Evolutionary conservation across 2,888 invertebrate species (phyloP).

Genomic region (Ptilodon capucinus): DNA sequence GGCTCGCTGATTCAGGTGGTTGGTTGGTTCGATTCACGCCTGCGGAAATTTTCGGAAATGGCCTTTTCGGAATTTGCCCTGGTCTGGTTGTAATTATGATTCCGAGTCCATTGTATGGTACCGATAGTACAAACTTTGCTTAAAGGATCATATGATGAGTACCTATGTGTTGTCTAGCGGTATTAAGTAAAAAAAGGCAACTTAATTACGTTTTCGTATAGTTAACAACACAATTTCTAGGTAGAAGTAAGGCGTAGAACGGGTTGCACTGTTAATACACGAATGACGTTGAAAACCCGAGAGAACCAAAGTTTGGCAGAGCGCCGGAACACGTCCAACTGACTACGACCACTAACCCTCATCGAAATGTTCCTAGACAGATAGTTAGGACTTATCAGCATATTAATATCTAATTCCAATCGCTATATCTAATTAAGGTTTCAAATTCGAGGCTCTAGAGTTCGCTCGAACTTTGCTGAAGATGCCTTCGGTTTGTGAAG

Average conservation of each 20-base stretch:
- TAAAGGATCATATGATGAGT: too few relatives aligned
- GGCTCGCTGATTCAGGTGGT: too few relatives aligned
- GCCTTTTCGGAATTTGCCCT: too few relatives aligned
- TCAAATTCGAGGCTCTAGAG: neutral
- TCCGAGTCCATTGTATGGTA: too few relatives aligned
- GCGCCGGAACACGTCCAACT: constrained; percentile 31
- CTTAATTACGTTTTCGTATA: too few relatives aligned
- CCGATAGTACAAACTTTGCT: too few relatives aligned
- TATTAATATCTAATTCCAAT: constrained; percentile 9
- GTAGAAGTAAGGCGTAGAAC: neutral
- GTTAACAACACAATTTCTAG: too few relatives aligned
- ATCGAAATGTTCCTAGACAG: constrained; percentile 25
- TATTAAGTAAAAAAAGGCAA: too few relatives aligned
- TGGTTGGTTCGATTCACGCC: too few relatives aligned
- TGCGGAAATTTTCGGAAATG: too few relatives aligned
- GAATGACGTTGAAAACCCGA: constrained; percentile 11
- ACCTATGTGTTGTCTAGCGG: too few relatives aligned
- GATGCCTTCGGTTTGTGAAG: constrained; percentile 14
- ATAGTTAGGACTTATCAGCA: constrained; percentile 11
- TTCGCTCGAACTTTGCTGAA: constrained; percentile 3
- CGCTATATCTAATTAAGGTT: neutral
- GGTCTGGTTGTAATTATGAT: too few relatives aligned
- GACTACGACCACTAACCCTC: constrained; percentile 28
- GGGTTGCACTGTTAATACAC: neutral
- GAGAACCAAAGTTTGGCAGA: constrained; percentile 38